Evolutionary conservation across 2,888 invertebrate genomes (phyloP).

Genomic region (Drosophila mimica): DNA sequence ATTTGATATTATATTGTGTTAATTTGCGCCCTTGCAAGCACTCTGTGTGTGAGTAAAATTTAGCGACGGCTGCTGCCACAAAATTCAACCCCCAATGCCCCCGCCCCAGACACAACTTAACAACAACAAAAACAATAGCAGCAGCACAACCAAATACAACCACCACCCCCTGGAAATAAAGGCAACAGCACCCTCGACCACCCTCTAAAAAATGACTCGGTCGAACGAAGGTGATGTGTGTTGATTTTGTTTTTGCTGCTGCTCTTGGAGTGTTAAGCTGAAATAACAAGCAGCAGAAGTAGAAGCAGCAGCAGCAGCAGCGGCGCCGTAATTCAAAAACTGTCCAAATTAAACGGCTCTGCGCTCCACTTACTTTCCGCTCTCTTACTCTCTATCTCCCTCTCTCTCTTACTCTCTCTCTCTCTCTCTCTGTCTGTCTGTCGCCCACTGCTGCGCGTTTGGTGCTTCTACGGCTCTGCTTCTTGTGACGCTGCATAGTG

Average conservation of each 20-base stretch:
- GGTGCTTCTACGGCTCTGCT: conserved; percentile 28
- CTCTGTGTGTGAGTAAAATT: conserved; percentile 34
- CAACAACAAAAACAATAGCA: conserved; percentile 37
- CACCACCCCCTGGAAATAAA: conserved; percentile 35
- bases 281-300: conserved; percentile 49
- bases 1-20: conserved; percentile 58
- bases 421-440: conserved; percentile 14
- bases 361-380: conserved; percentile 57
- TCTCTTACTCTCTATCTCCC: conserved; percentile 10
- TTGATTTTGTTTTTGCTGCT: conserved; percentile 38
- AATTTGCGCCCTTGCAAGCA: conserved; percentile 47
- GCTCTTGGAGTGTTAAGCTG: conserved; percentile 62
- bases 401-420: conserved; percentile 15
- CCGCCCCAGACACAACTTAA: conserved; percentile 16
- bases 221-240: conserved; percentile 63
- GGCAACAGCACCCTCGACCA: conserved; percentile 27
- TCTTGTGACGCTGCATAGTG: conserved; percentile 45
- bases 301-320: conserved; percentile 24
- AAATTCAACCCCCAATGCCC: conserved; percentile 61
- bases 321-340: conserved; percentile 69
- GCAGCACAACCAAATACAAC: conserved; percentile 28
- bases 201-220: conserved; percentile 47
- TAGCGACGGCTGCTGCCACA: conserved; percentile 52
- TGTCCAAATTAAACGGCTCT: conserved; percentile 78
- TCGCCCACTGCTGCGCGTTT: conserved; percentile 33